phyloP scores from a whole-genome alignment of 1,140 invertebrate species.

The Battus philenor region DNA sequence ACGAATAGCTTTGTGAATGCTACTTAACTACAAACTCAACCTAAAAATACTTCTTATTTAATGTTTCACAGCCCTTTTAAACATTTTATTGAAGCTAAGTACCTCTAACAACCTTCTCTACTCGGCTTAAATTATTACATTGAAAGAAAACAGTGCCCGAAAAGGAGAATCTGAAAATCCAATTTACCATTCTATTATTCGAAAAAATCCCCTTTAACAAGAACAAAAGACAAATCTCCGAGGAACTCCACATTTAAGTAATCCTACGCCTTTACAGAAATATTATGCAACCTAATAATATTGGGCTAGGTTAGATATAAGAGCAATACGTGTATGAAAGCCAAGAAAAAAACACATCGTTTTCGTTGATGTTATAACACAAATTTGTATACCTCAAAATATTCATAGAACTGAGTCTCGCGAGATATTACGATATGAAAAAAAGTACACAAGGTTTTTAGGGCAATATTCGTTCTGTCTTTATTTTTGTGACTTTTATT shows the following conservation, averaged over 20 bases:
- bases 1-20: too few relatives aligned
- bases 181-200: slow-evolving; percentile 24
- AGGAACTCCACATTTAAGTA: slow-evolving; percentile 23
- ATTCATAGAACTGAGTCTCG: slow-evolving; percentile 51
- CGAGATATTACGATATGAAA: slow-evolving; percentile 33
- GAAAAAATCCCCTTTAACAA: slow-evolving; percentile 32
- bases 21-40: too few relatives aligned
- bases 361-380: slow-evolving; percentile 21
- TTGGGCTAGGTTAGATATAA: slow-evolving; percentile 26
- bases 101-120: background rate
- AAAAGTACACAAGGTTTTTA: slow-evolving; percentile 39
- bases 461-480: slow-evolving; percentile 31
- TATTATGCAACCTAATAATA: slow-evolving; percentile 29
- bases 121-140: slow-evolving; percentile 2
- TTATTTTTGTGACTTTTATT: slow-evolving; percentile 12
- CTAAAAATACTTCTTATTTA: too few relatives aligned
- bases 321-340: slow-evolving; percentile 12
- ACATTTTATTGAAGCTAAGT: slow-evolving; percentile 7
- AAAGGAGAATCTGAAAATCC: slow-evolving; percentile 21
- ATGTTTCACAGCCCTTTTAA: background rate
- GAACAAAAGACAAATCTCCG: slow-evolving; percentile 35
- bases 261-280: slow-evolving; percentile 31
- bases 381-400: slow-evolving; percentile 45
- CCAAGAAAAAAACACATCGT: slow-evolving; percentile 21
- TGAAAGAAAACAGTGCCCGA: background rate